Evolutionary conservation across 92 coral and sea anemone species (phyloP).

Genomic region (Hydrozoanthus gracilis): DNA sequence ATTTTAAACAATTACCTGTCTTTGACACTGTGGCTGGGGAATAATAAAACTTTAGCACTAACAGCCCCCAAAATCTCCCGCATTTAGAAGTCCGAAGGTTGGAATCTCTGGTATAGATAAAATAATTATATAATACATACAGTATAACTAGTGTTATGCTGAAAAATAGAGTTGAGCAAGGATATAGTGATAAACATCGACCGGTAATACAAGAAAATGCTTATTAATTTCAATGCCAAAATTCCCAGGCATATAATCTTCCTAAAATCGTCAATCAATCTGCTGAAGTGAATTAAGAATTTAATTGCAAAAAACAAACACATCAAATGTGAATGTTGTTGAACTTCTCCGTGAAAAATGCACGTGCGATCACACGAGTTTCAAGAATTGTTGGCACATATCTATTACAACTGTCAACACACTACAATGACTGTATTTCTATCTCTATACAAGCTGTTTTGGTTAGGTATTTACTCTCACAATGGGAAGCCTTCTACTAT

Average conservation of each 20-base stretch:
- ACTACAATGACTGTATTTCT: slow-evolving; percentile 3
- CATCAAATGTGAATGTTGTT: slow-evolving; percentile 1
- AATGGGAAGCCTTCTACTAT: neutral
- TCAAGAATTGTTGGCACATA: slow-evolving; percentile 7
- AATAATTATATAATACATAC: too few species aligned
- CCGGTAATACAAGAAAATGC: slow-evolving; percentile 8
- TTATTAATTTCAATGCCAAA: neutral
- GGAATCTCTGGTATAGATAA: too few species aligned
- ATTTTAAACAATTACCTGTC: too few species aligned
- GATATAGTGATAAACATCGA: neutral
- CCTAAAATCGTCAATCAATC: slow-evolving; percentile 7
- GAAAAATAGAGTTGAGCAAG: neutral
- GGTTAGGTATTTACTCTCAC: slow-evolving; percentile 2
- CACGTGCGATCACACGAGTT: slow-evolving; percentile 7
- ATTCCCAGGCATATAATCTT: slow-evolving; percentile 7
- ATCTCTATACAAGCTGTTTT: slow-evolving; percentile 1
- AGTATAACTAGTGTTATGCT: neutral
- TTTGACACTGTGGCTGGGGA: too few species aligned
- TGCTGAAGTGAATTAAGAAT: neutral
- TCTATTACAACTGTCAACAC: slow-evolving; percentile 4
- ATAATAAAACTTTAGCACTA: too few species aligned
- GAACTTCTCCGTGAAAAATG: neutral
- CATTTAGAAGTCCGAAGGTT: too few species aligned
- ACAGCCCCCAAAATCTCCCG: too few species aligned
- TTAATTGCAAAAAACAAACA: slow-evolving; percentile 2